A percentile compares a stretch with the other conserved stretches of the same genome.
Evolutionary conservation across 2,888 invertebrate genomes (phyloP).

Genomic region (Lymantria monacha): DNA sequence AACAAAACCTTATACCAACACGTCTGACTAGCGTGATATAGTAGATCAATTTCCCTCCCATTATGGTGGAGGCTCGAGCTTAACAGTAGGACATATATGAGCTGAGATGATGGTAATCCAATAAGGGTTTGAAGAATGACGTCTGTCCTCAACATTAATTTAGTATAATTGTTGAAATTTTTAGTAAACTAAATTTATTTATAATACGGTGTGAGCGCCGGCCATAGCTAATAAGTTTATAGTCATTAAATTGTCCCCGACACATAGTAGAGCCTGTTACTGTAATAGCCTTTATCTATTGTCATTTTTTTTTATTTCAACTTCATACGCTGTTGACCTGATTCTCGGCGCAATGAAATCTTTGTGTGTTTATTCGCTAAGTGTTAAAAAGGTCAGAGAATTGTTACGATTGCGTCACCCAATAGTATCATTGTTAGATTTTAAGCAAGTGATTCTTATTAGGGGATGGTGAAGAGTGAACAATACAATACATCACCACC

Average conservation of each 20-base stretch:
- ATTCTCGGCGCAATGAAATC: constrained; percentile 9
- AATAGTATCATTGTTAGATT: neutral
- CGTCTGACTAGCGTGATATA: too few relatives aligned
- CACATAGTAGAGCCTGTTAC: constrained; percentile 8
- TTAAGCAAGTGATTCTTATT: neutral
- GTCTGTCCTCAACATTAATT: too few relatives aligned
- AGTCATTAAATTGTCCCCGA: constrained; percentile 35
- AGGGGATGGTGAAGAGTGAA: neutral
- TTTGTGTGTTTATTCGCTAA: neutral
- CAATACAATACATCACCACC: too few relatives aligned
- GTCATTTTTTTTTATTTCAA: constrained; percentile 27
- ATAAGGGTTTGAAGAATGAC: too few relatives aligned
- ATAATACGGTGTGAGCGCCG: constrained; percentile 24
- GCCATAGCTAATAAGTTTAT: constrained; percentile 31
- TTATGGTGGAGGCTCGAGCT: too few relatives aligned
- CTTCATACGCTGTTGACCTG: constrained; percentile 19
- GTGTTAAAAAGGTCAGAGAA: neutral
- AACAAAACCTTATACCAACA: too few relatives aligned
- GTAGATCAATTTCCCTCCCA: too few relatives aligned
- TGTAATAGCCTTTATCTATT: constrained; percentile 11
- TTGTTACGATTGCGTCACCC: neutral
- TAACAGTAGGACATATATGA: too few relatives aligned
- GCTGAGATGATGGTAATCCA: too few relatives aligned
- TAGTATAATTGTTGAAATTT: too few relatives aligned
- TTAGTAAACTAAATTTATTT: neutral